phyloP scores from a whole-genome alignment of 1,140 invertebrate species.

The Eufriesea mexicana region DNA sequence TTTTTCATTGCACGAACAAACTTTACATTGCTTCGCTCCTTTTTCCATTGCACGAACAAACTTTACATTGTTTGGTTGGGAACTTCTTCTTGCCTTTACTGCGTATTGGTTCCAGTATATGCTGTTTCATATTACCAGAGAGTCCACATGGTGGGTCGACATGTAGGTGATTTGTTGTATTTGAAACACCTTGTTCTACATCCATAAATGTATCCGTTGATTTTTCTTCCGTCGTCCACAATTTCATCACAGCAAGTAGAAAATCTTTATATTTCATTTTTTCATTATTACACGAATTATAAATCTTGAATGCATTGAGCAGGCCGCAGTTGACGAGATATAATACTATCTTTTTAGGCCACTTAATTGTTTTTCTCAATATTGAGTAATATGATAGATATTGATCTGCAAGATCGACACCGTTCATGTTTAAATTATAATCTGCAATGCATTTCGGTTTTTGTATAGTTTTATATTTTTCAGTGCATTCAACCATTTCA shows the following conservation, averaged over 20 bases:
- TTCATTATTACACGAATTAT: slow-evolving; percentile 31
- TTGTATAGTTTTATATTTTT: slow-evolving; percentile 31
- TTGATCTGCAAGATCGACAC: slow-evolving; percentile 16
- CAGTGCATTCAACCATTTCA: slow-evolving; percentile 35
- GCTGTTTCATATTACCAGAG: slow-evolving; percentile 37
- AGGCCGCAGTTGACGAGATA: slow-evolving; percentile 41
- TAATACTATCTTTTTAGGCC: slow-evolving; percentile 44
- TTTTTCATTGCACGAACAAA: slow-evolving; percentile 22
- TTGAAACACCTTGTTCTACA: slow-evolving; percentile 28
- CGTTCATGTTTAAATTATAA: slow-evolving; percentile 49
- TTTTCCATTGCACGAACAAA: slow-evolving; percentile 22
- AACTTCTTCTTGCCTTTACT: slow-evolving; percentile 9
- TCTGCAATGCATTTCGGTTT: slow-evolving; percentile 46
- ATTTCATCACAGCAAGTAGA: slow-evolving; percentile 40
- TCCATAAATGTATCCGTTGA: slow-evolving; percentile 26
- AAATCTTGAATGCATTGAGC: slow-evolving; percentile 40
- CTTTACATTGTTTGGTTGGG: slow-evolving; percentile 34
- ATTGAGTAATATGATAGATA: neutral
- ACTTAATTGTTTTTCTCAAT: slow-evolving; percentile 48
- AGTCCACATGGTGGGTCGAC: slow-evolving; percentile 13
- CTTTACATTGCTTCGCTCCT: slow-evolving; percentile 29
- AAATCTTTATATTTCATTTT: slow-evolving; percentile 52
- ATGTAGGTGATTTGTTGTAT: slow-evolving; percentile 26
- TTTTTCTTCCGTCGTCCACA: slow-evolving; percentile 33
- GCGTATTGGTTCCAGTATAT: neutral